Conservation (phyloP, 2,888 invertebrate species). For the Cataglyphis cursor region DNA sequence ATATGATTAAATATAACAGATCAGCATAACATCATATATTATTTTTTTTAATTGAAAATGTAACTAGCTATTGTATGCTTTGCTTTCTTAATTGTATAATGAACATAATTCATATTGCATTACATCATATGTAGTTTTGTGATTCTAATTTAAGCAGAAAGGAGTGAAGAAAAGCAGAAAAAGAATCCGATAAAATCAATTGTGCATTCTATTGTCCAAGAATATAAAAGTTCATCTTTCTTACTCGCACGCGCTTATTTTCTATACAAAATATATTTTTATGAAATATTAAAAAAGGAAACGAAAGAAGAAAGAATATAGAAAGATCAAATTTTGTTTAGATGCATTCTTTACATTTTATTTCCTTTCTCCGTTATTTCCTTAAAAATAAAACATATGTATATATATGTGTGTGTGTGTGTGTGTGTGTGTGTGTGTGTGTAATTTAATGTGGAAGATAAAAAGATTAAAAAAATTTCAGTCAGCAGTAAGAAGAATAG, state of each 20-base stretch:
- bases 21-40: neutral
- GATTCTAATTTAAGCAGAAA: constrained; percentile 3
- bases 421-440: no score
- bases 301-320: neutral
- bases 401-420: no score
- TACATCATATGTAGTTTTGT: neutral
- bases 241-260: neutral
- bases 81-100: neutral
- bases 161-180: neutral
- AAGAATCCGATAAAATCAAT: neutral
- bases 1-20: neutral
- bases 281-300: neutral
- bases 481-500: no score
- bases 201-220: neutral
- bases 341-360: neutral
- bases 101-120: neutral
- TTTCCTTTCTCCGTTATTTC: neutral
- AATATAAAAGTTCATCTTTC: neutral
- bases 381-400: neutral
- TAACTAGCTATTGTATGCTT: neutral
- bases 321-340: neutral
- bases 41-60: neutral
- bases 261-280: neutral
- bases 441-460: no score
- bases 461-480: no score